A percentile compares a stretch with the other conserved stretches of the same genome.
Evolutionary conservation across 2,888 invertebrate species (phyloP).

Genomic region (Acrobasis consociella): DNA sequence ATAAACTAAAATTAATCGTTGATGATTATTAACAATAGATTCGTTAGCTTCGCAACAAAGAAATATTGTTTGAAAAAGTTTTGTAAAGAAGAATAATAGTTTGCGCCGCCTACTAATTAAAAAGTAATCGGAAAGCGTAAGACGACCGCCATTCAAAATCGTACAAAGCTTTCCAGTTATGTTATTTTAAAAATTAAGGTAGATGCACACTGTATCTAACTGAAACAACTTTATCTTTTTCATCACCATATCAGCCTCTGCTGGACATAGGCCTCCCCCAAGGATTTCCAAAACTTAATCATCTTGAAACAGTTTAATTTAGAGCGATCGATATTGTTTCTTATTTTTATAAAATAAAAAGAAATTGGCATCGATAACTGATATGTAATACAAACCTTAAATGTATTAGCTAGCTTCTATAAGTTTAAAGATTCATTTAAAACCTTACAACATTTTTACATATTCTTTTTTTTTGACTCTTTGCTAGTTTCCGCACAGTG

Average conservation of each 20-base stretch:
- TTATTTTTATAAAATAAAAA: too few species aligned
- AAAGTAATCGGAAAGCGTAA: conserved; percentile 1
- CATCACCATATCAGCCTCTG: too few species aligned
- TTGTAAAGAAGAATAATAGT: background rate
- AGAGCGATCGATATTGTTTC: too few species aligned
- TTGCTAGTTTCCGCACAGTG: background rate
- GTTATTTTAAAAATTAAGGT: background rate
- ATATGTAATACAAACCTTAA: too few species aligned
- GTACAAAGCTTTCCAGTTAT: background rate
- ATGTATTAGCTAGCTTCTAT: too few species aligned
- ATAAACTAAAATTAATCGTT: background rate
- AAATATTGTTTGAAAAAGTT: background rate
- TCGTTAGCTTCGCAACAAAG: background rate
- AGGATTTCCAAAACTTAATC: too few species aligned
- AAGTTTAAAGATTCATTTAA: too few species aligned
- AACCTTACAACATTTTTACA: too few species aligned
- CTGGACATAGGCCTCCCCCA: too few species aligned
- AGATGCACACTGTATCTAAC: background rate
- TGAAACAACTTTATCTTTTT: too few species aligned
- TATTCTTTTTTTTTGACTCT: background rate
- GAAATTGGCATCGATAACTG: too few species aligned
- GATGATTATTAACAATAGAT: background rate
- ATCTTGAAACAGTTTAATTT: too few species aligned
- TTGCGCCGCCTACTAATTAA: conserved; percentile 4
- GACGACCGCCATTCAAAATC: background rate